Percentiles rank a stretch among this genome's conserved stretches.
Conservation (phyloP, 2,113 vertebrate genomes). For the Monarcha castaneiventris region DNA sequence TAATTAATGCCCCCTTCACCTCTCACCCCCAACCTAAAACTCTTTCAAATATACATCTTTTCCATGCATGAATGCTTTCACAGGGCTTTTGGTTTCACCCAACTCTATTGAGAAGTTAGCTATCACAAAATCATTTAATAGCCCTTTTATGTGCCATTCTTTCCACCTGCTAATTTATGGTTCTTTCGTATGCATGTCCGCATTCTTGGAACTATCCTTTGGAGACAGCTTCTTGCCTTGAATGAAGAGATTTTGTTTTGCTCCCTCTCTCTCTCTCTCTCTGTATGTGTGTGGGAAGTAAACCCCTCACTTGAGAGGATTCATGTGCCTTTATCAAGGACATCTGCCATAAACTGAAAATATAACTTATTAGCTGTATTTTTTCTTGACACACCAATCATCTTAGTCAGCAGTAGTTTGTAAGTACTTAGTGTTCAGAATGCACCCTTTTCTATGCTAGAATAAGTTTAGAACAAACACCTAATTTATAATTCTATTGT, state of each 20-base stretch:
- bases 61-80: background rate
- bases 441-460: background rate
- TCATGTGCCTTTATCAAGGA: background rate
- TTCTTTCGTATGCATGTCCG: background rate
- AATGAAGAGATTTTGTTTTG: background rate
- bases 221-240: constrained; percentile 15
- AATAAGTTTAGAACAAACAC: constrained; percentile 6
- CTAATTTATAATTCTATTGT: constrained; percentile 8
- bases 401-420: constrained; percentile 18
- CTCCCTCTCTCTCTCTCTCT: background rate
- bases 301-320: background rate
- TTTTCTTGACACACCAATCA: background rate
- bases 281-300: background rate
- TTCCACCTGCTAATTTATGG: constrained; percentile 16
- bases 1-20: background rate
- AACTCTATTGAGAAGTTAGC: background rate
- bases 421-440: background rate
- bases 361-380: background rate
- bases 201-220: constrained; percentile 29
- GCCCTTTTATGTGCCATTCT: constrained; percentile 8
- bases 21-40: background rate
- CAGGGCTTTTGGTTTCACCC: background rate
- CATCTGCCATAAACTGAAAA: background rate
- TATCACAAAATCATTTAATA: constrained; percentile 38
- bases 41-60: background rate